A percentile compares a stretch with the other conserved stretches of the same genome.
These are phyloP conservation scores for Cheumatopsyche charites DNA, from an alignment of 1,140 invertebrate genomes.

Conservation along the genomic window DNA sequence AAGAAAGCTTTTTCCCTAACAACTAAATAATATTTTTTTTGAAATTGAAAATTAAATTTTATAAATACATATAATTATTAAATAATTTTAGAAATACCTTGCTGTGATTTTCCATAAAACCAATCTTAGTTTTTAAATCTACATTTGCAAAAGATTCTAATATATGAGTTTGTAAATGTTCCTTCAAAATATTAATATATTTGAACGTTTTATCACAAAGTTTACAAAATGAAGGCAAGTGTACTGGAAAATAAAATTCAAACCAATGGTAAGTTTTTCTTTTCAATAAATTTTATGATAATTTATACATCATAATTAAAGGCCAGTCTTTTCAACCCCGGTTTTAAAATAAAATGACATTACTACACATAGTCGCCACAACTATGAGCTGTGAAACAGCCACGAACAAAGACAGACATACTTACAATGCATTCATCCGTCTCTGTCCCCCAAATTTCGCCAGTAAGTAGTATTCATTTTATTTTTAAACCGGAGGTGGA, in stretches of 20 bases:
- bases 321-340: no score
- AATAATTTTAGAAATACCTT: slow-evolving; percentile 33
- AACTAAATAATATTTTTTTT: neutral
- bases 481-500: no score
- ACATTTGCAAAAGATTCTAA: slow-evolving; percentile 36
- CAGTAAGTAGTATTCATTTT: no score
- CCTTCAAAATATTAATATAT: slow-evolving; percentile 41
- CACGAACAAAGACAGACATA: no score
- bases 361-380: no score
- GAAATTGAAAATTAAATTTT: neutral
- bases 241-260: slow-evolving; percentile 36
- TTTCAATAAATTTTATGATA: no score
- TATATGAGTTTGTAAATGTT: slow-evolving; percentile 43
- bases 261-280: neutral
- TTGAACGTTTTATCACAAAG: slow-evolving; percentile 48
- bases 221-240: slow-evolving; percentile 43
- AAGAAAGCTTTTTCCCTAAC: slow-evolving; percentile 25
- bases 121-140: slow-evolving; percentile 39
- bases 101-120: slow-evolving; percentile 41
- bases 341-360: no score
- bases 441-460: no score
- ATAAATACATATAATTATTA: neutral
- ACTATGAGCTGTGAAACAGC: no score
- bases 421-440: no score
- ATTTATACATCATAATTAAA: no score